Percentiles rank a stretch among this genome's conserved stretches.
phyloP scores from a whole-genome alignment of 2,113 vertebrate genomes.

The Meriones unguiculatus region DNA sequence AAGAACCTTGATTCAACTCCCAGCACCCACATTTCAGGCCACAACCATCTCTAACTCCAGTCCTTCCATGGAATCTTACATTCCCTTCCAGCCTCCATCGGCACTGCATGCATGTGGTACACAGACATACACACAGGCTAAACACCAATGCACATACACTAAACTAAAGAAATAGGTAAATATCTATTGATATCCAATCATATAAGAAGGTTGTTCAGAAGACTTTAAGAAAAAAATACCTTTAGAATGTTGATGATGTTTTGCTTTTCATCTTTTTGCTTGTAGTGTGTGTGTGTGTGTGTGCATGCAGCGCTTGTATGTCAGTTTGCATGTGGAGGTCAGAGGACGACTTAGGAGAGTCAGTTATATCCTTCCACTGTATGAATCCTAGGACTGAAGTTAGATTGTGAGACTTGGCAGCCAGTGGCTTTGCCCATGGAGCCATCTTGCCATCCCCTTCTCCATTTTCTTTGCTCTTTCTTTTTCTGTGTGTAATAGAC shows the following conservation, averaged over 20 bases:
- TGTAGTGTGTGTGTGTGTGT: neutral
- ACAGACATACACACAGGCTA: neutral
- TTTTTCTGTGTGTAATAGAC: neutral
- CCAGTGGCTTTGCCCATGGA: neutral
- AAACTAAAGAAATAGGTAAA: neutral
- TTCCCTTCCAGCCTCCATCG: neutral
- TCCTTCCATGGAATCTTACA: neutral
- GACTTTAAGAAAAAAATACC: slow-evolving; percentile 35
- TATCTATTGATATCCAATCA: neutral
- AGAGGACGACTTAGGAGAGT: neutral
- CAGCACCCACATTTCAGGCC: neutral
- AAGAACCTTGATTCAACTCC: neutral
- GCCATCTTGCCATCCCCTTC: too few species aligned
- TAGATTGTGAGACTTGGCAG: neutral
- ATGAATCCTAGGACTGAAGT: neutral
- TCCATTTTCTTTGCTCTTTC: neutral
- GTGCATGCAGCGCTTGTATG: too few species aligned
- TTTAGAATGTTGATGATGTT: slow-evolving; percentile 4
- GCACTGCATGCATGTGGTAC: neutral
- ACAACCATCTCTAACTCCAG: neutral
- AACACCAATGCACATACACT: neutral
- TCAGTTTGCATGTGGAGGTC: neutral
- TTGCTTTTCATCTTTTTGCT: slow-evolving; percentile 21
- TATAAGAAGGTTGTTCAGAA: neutral
- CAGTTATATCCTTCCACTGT: neutral